Conservation (phyloP, 2,797 vertebrate species). For the Melanotaenia maccullochi region DNA sequence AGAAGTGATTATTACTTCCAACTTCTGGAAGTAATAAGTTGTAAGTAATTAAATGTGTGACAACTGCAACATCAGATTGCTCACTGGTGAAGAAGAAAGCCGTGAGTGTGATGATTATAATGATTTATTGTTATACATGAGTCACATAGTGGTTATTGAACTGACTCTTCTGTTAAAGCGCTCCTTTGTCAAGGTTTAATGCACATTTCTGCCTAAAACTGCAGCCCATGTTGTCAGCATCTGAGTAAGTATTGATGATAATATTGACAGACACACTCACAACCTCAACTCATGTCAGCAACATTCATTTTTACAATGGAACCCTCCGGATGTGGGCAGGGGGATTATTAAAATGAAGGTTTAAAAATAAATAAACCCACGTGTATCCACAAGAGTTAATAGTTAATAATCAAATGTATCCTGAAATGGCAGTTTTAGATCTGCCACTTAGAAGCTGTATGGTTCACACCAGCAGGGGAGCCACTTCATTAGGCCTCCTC, state of each 20-base stretch:
- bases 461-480: slow-evolving; percentile 79
- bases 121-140: neutral
- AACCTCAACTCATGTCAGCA: neutral
- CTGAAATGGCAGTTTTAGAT: slow-evolving; percentile 19
- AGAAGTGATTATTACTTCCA: slow-evolving; percentile 1
- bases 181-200: neutral
- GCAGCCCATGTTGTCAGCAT: neutral
- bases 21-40: too few species aligned
- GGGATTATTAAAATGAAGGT: neutral
- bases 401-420: slow-evolving; percentile 21
- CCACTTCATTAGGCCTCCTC: slow-evolving; percentile 25
- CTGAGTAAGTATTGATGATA: neutral
- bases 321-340: neutral
- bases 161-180: neutral
- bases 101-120: neutral
- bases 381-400: slow-evolving; percentile 19
- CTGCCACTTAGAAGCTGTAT: slow-evolving; percentile 35
- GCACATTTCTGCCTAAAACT: neutral
- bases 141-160: slow-evolving; percentile 4
- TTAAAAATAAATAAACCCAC: neutral
- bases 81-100: neutral
- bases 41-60: too few species aligned
- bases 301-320: neutral
- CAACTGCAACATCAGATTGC: neutral
- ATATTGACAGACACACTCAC: neutral